Evolutionary conservation across 2,797 vertebrate species (phyloP).

Genomic region (Spizella passerina): DNA sequence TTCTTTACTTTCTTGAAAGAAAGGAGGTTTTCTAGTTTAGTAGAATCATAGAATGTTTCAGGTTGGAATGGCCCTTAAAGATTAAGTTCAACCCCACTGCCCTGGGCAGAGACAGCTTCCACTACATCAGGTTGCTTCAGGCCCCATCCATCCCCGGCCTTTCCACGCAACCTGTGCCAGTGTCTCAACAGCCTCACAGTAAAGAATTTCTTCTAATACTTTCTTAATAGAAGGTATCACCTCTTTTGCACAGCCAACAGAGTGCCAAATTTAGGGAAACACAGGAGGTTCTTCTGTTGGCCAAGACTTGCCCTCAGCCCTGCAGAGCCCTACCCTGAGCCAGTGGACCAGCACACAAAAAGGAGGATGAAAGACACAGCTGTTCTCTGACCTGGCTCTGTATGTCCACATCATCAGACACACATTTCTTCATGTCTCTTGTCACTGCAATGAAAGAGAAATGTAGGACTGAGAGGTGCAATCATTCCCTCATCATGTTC

Average conservation of each 20-base stretch:
- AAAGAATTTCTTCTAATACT: neutral
- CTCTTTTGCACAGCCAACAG: neutral
- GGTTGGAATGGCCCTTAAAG: neutral
- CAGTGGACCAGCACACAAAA: neutral
- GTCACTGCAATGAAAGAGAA: neutral
- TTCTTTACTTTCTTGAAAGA: neutral
- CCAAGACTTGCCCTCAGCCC: neutral
- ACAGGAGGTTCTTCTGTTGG: neutral
- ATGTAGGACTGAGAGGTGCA: neutral
- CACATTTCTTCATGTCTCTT: rapidly evolving
- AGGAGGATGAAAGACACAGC: neutral
- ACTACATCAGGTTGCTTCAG: neutral
- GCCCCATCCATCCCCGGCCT: rapidly evolving
- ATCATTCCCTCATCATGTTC: neutral
- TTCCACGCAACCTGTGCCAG: neutral
- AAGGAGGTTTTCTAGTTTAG: neutral
- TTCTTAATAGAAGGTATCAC: neutral
- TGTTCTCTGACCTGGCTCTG: neutral
- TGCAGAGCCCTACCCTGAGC: neutral
- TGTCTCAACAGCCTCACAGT: neutral
- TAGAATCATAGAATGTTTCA: neutral
- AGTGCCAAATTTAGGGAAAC: neutral
- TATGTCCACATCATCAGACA: neutral
- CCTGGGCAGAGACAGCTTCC: neutral
- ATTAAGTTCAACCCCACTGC: neutral